Base-by-base conservation (phyloP, 2,888 invertebrate genomes). In the Ramazzottius varieornatus region DNA sequence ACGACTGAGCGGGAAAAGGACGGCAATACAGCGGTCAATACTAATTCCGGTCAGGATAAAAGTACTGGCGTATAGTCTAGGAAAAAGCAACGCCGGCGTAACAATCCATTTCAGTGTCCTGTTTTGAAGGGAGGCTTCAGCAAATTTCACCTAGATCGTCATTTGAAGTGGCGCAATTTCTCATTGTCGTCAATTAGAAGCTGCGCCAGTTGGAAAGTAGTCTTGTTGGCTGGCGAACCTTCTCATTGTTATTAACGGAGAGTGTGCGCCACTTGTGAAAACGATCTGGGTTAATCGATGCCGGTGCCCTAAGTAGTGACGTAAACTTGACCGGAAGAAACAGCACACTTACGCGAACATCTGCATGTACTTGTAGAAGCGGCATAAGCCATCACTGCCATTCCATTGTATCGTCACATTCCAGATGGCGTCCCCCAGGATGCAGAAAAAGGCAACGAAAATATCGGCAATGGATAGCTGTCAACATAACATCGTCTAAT, bases 381-480 rank as follows among this genome's bases (percentile, higher is more conserved):
- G 88, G 75, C 88, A 88, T 63, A 82, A 81, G 13, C 82, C 74
- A 72, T 86, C 84, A 1, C 86, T 86, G 20, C 85, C 86, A 64
- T 83, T 77, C 88, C 88, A 88, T 68, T 84, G 82, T 0, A 88
- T 86, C 0, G 85, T 83, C 54, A 82, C 83, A 20, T 72, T 73
- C 88, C 88, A 88, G 0, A 83, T 81, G 0, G 86, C 85, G 71
- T 88, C 88, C 0, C 86, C 86, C 1, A 83, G 82, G 68, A 87
- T 83, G 73, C 87, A 87, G 75, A 86, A 86, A 64, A 86, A 78
- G 0, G 87, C 86, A 2, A 88, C 88, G 33, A 87, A 76, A 24
- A 88, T 78, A 76, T 88, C 88, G 1, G 88, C 86, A 65, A 86
- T 80, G 20, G 86, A 86, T n/a, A 88, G 77, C 73, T 88, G 86